phyloP scores from a whole-genome alignment of 2,797 vertebrate genomes.

The Sebastes miniatus region DNA sequence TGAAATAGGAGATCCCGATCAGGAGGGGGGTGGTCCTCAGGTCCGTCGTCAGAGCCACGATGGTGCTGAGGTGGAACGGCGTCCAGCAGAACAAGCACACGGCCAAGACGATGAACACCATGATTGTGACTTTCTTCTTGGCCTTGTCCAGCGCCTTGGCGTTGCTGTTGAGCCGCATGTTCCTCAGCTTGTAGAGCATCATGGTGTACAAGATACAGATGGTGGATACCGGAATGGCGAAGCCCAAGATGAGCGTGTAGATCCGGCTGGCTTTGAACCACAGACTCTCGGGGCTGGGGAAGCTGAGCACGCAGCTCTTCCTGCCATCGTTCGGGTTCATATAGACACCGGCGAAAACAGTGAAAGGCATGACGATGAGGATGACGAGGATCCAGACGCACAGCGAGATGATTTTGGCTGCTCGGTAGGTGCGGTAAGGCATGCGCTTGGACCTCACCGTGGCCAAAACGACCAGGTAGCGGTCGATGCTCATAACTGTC shows the following conservation, averaged over 20 bases:
- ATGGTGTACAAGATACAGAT: conserved; percentile 87
- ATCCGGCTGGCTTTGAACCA: conserved; percentile 90
- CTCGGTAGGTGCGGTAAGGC: conserved; percentile 84
- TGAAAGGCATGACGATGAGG: conserved; percentile 86
- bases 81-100: conserved; percentile 91
- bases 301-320: conserved; percentile 87
- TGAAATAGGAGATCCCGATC: conserved; percentile 87
- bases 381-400: conserved; percentile 88
- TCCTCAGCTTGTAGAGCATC: conserved; percentile 86
- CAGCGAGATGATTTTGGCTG: conserved; percentile 83
- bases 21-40: conserved; percentile 85
- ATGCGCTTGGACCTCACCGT: conserved; percentile 84
- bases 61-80: conserved; percentile 89
- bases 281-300: conserved; percentile 84
- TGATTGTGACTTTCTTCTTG: conserved; percentile 88
- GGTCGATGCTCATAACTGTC: conserved; percentile 88
- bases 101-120: conserved; percentile 88
- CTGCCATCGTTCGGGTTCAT: conserved; percentile 71
- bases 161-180: conserved; percentile 86
- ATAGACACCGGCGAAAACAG: conserved; percentile 84
- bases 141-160: conserved; percentile 89
- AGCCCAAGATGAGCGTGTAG: conserved; percentile 87
- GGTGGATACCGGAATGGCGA: conserved; percentile 86
- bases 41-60: conserved; percentile 88
- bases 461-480: conserved; percentile 86